Conservation (phyloP, 2,113 vertebrate species). For the Cinclus cinclus region DNA sequence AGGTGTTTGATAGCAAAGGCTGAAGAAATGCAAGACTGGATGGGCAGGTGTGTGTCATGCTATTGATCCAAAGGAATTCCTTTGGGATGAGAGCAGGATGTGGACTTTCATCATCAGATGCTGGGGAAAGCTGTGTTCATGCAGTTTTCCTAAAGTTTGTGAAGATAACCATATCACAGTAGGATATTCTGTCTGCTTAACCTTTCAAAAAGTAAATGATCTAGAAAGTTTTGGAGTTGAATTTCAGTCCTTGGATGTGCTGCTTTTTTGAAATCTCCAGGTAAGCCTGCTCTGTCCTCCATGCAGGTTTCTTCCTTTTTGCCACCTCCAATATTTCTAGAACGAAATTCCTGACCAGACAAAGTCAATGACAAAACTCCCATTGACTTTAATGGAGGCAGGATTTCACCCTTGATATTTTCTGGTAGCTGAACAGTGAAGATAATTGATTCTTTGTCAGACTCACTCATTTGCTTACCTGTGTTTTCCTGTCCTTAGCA, state of each 20-base stretch:
- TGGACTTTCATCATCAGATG: background rate
- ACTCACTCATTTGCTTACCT: background rate
- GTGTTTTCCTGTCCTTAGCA: background rate
- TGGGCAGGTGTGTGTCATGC: background rate
- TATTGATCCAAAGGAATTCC: background rate
- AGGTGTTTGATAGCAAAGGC: background rate
- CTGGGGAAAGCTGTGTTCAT: background rate
- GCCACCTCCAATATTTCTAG: background rate
- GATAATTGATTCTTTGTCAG: constrained; percentile 5
- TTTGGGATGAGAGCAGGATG: background rate
- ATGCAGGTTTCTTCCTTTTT: background rate
- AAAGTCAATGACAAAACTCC: background rate
- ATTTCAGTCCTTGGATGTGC: background rate
- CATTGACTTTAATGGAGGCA: background rate
- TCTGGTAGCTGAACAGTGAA: background rate
- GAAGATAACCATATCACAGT: background rate
- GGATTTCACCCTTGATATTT: background rate
- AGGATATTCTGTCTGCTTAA: background rate
- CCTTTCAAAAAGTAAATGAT: background rate
- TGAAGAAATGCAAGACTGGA: background rate
- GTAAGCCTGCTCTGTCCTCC: background rate
- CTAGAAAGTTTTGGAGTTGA: background rate
- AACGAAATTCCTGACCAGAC: background rate
- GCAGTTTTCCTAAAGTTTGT: background rate
- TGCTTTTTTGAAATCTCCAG: background rate